Evolutionary conservation across 2,888 invertebrate species (phyloP), one percentile per base, ranked within the genome.

Genomic region (Rhagophthalmus giganteus): DNA sequence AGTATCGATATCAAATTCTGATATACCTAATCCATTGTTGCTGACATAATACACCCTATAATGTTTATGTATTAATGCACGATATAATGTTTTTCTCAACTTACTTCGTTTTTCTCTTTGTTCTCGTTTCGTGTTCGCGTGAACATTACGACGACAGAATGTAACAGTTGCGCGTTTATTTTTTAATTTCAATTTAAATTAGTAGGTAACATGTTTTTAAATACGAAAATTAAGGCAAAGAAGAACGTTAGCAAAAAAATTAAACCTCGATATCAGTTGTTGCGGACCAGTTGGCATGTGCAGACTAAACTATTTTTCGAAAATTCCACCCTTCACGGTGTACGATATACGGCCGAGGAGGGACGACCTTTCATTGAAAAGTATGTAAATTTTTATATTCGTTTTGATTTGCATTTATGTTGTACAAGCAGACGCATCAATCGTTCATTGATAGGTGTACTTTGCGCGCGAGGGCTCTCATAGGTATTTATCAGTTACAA

Each of bases 321-420:
- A 62, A 84, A 88, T 66, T 87, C 87, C 0, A 87, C 87, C 0
- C 75, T 90, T 25, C 90, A 90, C 68, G 90, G 90, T 9, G 86
- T 90, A 0, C 80, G 86, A 13, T 90, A 90, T 63, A 87, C 90
- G 42, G 86, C 88, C 1, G 88, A 90, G 69, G 79, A 81, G 53
- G 85, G 84, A 11, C 75, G 89, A 33, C 88, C 89, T 1, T 82
- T 86, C 69, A 83, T 85, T 67, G 90, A 90, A 76, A 88, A 86
- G 89, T 88, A 65, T 69, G 77, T 75, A 54, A 10, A 24, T 32
- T 41, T 24, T 14, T 2, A 8, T 30, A 30, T 30, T n/a, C n/a
- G n/a, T n/a, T n/a, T n/a, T n/a, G n/a, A n/a, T n/a, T n/a, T n/a
- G n/a, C n/a, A n/a, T n/a, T n/a, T n/a, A n/a, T n/a, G n/a, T n/a